These are phyloP conservation scores for Meteorus cinctellus DNA, from an alignment of 2,888 invertebrate genomes.

Conservation along the genomic window DNA sequence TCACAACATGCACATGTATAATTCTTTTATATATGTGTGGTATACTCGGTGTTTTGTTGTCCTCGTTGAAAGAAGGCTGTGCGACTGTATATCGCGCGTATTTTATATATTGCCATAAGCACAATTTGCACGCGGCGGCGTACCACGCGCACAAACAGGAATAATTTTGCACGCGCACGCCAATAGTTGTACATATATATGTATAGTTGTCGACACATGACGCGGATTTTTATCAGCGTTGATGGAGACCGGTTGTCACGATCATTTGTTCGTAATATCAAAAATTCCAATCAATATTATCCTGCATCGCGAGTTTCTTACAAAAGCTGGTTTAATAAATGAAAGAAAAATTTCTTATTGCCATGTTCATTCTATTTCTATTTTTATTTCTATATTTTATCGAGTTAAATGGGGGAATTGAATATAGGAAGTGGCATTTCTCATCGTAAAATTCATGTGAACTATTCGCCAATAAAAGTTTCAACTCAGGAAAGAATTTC, in stretches of 20 bases:
- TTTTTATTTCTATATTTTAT: not conserved
- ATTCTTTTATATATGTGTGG: not conserved
- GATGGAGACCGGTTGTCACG: conserved; percentile 8
- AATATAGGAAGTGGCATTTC: too few species aligned
- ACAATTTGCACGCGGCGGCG: not conserved
- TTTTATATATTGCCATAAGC: conserved; percentile 4
- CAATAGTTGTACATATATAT: conserved; percentile 2
- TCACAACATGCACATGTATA: conserved; percentile 47
- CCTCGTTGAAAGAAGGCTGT: conserved; percentile 12
- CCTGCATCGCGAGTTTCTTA: not conserved
- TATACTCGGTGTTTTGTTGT: conserved; percentile 5
- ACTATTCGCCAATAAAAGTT: too few species aligned
- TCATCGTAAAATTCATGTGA: too few species aligned
- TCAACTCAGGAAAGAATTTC: too few species aligned
- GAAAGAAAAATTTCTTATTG: not conserved
- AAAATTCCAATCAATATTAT: conserved; percentile 11
- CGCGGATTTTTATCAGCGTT: conserved; percentile 2
- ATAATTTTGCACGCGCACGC: not conserved
- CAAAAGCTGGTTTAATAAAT: not conserved
- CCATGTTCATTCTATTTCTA: not conserved
- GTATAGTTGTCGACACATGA: conserved; percentile 2
- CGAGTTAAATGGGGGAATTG: too few species aligned
- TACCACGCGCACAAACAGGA: not conserved
- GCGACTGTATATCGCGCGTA: not conserved
- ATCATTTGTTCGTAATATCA: not conserved